phyloP scores from a whole-genome alignment of 2,888 invertebrate species.

The Diarsia mendica region DNA sequence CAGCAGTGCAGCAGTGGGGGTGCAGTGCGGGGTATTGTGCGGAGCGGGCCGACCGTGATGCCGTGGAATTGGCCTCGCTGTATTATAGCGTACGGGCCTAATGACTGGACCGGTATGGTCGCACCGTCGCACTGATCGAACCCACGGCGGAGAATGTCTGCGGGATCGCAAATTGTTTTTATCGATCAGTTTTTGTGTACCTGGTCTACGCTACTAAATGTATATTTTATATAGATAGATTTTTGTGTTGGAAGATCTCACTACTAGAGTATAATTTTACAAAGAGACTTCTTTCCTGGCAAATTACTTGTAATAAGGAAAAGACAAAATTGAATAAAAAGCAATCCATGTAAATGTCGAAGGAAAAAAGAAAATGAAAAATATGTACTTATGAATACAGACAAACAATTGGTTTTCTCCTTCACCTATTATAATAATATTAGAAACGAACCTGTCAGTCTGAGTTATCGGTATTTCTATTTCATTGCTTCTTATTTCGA shows the following conservation, averaged over 20 bases:
- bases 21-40: conserved; percentile 53
- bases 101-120: conserved; percentile 33
- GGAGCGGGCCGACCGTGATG: conserved; percentile 35
- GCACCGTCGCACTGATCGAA: conserved; percentile 3
- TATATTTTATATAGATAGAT: too few species aligned
- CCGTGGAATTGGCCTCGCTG: conserved; percentile 20
- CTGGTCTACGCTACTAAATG: too few species aligned
- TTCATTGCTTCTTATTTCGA: background rate
- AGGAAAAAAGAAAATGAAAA: background rate
- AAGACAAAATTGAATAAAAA: background rate
- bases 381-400: background rate
- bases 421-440: background rate
- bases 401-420: background rate
- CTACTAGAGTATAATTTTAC: too few species aligned
- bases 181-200: conserved; percentile 44
- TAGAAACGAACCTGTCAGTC: conserved; percentile 10
- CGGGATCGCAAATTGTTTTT: conserved; percentile 46
- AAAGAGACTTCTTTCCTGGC: background rate
- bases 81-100: conserved; percentile 3
- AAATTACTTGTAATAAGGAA: background rate
- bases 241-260: conserved; percentile 5
- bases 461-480: background rate
- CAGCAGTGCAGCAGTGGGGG: too few species aligned
- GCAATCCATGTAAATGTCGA: background rate
- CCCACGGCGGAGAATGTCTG: conserved; percentile 27